Percentiles rank a stretch among this genome's conserved stretches.
Conservation (phyloP, 2,888 invertebrate species). For the Acanthacorydalis orientalis region DNA sequence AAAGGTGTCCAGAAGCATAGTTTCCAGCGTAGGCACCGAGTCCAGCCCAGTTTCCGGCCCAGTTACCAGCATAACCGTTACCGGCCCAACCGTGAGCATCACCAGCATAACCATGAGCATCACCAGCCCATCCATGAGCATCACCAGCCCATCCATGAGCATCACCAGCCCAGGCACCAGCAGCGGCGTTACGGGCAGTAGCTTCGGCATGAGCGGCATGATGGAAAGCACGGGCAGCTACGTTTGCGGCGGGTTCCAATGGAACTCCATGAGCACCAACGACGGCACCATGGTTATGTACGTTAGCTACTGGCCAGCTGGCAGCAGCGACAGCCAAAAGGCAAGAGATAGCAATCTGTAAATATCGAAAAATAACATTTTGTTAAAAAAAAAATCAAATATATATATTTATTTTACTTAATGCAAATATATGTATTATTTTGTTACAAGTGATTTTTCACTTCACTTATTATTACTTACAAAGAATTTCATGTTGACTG, state of each 20-base stretch:
- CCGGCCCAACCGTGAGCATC: slow-evolving; percentile 10
- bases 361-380: no score
- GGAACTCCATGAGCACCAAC: slow-evolving; percentile 5
- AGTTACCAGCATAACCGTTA: slow-evolving; percentile 8
- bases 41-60: slow-evolving; percentile 10
- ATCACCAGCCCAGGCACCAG: slow-evolving; percentile 2
- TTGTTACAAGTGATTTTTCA: no score
- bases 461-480: no score
- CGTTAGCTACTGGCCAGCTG: background rate
- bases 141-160: slow-evolving; percentile 1
- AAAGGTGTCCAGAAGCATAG: background rate
- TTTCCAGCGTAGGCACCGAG: slow-evolving; percentile 9
- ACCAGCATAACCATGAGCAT: slow-evolving; percentile 5
- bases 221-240: slow-evolving; percentile 1
- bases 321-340: slow-evolving; percentile 9
- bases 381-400: no score
- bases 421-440: no score
- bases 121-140: slow-evolving; percentile 6
- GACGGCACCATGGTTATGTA: slow-evolving; percentile 1
- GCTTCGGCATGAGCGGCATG: background rate
- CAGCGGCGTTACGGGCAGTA: slow-evolving; percentile 1
- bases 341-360: slow-evolving; percentile 8
- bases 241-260: slow-evolving; percentile 3
- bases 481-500: no score
- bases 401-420: no score